phyloP scores from a whole-genome alignment of 2,797 vertebrate species.

The Lycodopsis pacificus region DNA sequence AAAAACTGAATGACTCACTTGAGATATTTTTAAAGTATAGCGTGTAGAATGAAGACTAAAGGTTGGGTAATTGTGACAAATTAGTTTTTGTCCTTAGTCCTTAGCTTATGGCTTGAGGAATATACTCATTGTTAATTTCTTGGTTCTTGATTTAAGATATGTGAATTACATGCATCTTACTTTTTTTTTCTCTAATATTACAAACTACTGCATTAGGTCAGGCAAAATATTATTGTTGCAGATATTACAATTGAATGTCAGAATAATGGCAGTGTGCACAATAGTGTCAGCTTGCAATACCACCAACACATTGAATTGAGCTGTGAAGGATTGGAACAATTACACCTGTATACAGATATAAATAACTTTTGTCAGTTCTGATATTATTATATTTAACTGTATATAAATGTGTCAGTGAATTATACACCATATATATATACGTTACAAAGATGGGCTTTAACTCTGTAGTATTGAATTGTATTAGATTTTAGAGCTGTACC shows the following conservation, averaged over 20 bases:
- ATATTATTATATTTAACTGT: neutral
- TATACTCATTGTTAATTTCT: conserved; percentile 27
- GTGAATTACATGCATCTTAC: neutral
- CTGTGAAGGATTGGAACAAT: neutral
- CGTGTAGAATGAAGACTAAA: neutral
- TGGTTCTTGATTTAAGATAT: conserved; percentile 3
- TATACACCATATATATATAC: neutral
- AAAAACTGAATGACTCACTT: neutral
- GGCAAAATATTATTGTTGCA: neutral
- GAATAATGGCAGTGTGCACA: neutral
- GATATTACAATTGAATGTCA: neutral
- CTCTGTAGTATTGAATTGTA: neutral
- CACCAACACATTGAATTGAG: neutral
- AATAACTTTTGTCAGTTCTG: neutral
- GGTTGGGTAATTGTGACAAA: conserved; percentile 20
- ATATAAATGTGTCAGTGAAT: neutral
- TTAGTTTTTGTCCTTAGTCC: conserved; percentile 22
- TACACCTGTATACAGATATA: neutral
- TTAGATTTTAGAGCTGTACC: neutral
- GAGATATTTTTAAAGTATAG: neutral
- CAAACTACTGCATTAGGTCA: neutral
- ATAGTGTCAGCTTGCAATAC: neutral
- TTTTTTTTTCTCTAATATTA: neutral
- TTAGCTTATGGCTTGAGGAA: conserved; percentile 7
- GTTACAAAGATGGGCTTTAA: neutral